These are phyloP conservation scores for Metallyticus violacea DNA, from an alignment of 2,888 invertebrate species.

Conservation along the genomic window DNA sequence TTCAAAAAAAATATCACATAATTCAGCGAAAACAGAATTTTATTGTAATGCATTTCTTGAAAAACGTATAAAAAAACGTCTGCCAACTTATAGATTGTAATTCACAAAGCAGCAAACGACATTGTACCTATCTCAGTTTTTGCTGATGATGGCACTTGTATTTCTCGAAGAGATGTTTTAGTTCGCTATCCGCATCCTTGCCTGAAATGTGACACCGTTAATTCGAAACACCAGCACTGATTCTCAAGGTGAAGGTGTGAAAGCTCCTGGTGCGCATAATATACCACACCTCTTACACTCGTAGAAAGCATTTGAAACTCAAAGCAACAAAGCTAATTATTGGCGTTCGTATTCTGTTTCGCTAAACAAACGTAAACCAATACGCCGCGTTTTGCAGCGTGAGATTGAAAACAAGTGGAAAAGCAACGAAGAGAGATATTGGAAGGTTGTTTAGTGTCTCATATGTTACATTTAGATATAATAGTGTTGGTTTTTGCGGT, in stretches of 20 bases:
- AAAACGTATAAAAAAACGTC: no score
- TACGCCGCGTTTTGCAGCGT: no score
- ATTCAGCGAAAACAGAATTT: not conserved
- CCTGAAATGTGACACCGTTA: not conserved
- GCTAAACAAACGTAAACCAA: not conserved
- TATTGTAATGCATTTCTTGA: not conserved
- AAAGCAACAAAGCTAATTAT: no score
- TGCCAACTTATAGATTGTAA: no score
- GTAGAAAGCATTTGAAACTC: not conserved
- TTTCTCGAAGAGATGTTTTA: not conserved
- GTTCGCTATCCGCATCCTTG: no score
- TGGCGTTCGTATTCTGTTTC: not conserved
- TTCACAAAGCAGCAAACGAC: not conserved
- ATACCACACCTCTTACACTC: not conserved
- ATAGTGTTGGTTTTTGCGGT: no score
- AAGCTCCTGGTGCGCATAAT: not conserved
- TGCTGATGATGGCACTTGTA: not conserved
- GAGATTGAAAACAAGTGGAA: no score
- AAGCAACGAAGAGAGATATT: no score
- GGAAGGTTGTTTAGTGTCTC: no score
- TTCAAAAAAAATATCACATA: not conserved
- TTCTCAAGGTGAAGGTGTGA: not conserved
- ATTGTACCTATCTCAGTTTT: not conserved
- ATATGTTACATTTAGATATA: no score
- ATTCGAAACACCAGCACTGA: not conserved